Evolutionary conservation across 1,140 invertebrate genomes (phyloP), one percentile per base, ranked within the genome.

Genomic region (Bombus consobrinus): DNA sequence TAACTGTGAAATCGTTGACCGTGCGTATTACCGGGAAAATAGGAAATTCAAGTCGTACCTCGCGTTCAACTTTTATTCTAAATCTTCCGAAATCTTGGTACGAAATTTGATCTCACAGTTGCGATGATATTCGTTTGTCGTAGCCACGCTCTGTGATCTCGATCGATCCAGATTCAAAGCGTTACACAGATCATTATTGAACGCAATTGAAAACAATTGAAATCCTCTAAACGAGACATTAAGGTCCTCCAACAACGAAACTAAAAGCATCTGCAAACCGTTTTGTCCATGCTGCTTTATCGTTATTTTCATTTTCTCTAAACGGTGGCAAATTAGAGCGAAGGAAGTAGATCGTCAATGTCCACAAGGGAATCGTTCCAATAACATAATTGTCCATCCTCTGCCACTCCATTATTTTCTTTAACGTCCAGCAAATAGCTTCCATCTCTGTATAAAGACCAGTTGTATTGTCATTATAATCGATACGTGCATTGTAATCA

Each of bases 301-400:
- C 39, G 15, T 34, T 73, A 64, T 34, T 73, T 64, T 43, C 71
- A 64, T 41, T 73, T 64, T 43, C 71, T 74, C 15, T 73, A 74
- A 74, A 81, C n/a, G 43, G 53, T 28, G 43, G 13, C 39, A 37
- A 81, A 81, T 72, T 73, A 73, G n/a, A 43, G 28, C 13, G 39
- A 62, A 73, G 68, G 47, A 81, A 81, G 69, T 81, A 5, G 22
- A 43, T 80, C 32, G 64, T 80, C 77, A 53, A 43, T 47, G 25
- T 22, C 5, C 37, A 41, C 53, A 12, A 34, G 28, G 25, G 5
- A 53, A 81, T 73, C 71, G 39, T 81, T 73, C 53, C 34, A 81
- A 81, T 64, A 41, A 73, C 69, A 28, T 73, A 47, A 81, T 81
- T 73, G 80, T 57, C 69, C 5, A 3, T 22, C 62, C 80, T 43